Conservation (phyloP, 2,113 vertebrate species). For the Deroptyus accipitrinus region DNA sequence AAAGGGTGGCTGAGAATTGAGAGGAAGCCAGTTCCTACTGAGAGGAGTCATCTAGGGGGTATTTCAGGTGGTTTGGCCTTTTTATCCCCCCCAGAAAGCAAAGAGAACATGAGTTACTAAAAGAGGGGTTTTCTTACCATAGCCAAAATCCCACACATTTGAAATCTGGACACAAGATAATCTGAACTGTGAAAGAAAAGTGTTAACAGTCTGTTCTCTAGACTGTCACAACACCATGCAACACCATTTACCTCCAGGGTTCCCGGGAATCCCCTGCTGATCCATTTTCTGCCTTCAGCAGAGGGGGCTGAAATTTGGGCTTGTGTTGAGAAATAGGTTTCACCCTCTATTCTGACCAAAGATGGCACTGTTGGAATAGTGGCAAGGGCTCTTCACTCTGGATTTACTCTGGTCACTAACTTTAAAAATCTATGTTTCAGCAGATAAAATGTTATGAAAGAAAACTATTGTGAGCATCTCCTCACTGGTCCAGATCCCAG, state of each 20-base stretch:
- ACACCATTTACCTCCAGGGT: neutral
- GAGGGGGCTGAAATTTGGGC: neutral
- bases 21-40: neutral
- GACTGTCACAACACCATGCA: neutral
- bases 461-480: neutral
- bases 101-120: neutral
- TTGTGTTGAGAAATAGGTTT: neutral
- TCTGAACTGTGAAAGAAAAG: neutral
- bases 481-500: neutral
- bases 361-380: fast-evolving
- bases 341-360: neutral
- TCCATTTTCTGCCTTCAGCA: neutral
- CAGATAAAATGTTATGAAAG: neutral
- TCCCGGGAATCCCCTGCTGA: neutral
- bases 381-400: neutral
- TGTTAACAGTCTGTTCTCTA: neutral
- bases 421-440: neutral
- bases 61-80: neutral
- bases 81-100: neutral
- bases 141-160: neutral
- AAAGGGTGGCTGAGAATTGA: neutral
- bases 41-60: neutral
- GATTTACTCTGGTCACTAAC: neutral
- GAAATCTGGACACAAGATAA: neutral
- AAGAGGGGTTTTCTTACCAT: neutral